phyloP scores from a whole-genome alignment of 2,797 vertebrate species.

The Acipenser ruthenus region DNA sequence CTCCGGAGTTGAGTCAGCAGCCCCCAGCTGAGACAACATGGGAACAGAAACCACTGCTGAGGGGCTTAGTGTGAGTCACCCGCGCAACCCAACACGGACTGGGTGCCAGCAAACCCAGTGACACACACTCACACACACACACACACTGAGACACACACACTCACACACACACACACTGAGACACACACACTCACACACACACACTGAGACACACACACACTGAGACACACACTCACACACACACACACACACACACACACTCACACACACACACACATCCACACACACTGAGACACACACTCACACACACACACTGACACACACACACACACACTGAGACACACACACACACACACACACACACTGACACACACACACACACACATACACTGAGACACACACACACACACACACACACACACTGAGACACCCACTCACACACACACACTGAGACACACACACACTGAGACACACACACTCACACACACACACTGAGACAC shows the following conservation, averaged over 20 bases:
- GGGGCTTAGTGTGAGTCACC: too few species aligned
- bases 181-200: too few species aligned
- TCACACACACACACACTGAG: too few species aligned
- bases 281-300: not conserved
- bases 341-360: not conserved
- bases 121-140: conserved; percentile 29
- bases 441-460: conserved; percentile 24
- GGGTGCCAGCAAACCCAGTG: not conserved
- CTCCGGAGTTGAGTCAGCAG: too few species aligned
- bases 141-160: conserved; percentile 11
- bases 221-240: not conserved
- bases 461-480: conserved; percentile 16
- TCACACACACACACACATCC: conserved; percentile 15
- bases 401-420: conserved; percentile 36
- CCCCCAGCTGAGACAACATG: too few species aligned
- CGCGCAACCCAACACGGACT: too few species aligned
- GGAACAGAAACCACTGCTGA: not conserved
- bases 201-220: conserved; percentile 7
- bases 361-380: conserved; percentile 18
- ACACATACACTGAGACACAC: conserved; percentile 37
- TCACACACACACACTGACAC: not conserved
- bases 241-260: conserved; percentile 23
- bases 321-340: not conserved
- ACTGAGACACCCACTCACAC: not conserved
- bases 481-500: not conserved